These are phyloP conservation scores for Drosophila burlai DNA, from an alignment of 1,140 invertebrate species.

Conservation along the genomic window DNA sequence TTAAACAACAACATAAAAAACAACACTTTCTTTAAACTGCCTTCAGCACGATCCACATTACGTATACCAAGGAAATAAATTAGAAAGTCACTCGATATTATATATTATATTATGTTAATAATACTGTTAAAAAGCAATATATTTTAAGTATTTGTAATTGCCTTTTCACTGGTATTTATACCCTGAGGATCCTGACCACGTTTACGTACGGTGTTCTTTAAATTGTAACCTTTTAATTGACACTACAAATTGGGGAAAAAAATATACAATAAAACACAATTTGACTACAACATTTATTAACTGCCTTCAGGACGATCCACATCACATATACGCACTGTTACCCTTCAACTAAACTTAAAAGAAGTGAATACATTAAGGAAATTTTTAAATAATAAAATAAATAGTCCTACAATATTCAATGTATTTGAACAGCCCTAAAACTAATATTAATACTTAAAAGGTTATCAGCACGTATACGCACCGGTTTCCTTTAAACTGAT, in stretches of 20 bases:
- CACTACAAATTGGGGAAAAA: neutral
- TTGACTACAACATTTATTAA: neutral
- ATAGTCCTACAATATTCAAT: neutral
- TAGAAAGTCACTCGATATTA: neutral
- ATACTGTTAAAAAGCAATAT: neutral
- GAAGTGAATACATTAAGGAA: too few species aligned
- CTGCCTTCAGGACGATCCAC: neutral
- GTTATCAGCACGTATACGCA: too few species aligned
- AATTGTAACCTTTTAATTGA: neutral
- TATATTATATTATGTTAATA: neutral
- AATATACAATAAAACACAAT: neutral
- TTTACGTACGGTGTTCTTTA: neutral
- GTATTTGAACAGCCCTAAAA: neutral
- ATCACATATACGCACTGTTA: neutral
- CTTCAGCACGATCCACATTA: neutral
- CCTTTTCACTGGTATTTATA: neutral
- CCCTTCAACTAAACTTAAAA: too few species aligned
- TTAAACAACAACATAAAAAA: too few species aligned
- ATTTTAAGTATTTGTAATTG: neutral
- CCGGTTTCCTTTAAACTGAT: too few species aligned
- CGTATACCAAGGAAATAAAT: neutral
- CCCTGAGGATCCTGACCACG: neutral
- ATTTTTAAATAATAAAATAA: too few species aligned
- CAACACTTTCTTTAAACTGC: too few species aligned
- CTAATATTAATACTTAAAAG: too few species aligned